Base-by-base conservation (phyloP, 2,888 invertebrate genomes). In the Acanthosepion esculentum region DNA sequence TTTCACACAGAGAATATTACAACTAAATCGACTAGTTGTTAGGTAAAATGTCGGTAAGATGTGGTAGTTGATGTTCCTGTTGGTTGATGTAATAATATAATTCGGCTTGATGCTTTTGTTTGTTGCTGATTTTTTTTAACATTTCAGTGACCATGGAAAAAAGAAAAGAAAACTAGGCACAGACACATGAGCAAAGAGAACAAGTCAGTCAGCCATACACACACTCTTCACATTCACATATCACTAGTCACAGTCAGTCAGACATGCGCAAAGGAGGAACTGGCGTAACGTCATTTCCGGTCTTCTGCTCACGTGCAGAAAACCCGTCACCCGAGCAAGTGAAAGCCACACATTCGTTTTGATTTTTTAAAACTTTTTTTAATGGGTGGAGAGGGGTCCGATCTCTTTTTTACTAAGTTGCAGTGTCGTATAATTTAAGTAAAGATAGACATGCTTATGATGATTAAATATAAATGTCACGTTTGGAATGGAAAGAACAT, bases 211-310 rank as follows among this genome's bases (percentile, higher is more conserved):
- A 59, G 59, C 59, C 59, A 59, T 59, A 20, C 59, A 59, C 59
- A 59, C 59, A 59, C 26, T 78, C 29, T 78, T 78, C 26, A 78
- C 78, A 78, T 78, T 78, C 78, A 78, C 10, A 78, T 41, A 41
- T 41, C 41, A 41, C 41, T 41, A 78, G 29, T 78, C 78, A 78
- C 78, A 29, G 78, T 29, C 78, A 78, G 78, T 29, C 78, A 78
- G 78, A 78, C 78, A 78, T 78, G 78, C 78, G 78, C 78, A 78
- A n/a, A 64, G 64, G n/a, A n/a, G 78, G 78, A 78, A 78, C n/a
- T 78, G 78, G 23, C 33, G 78, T 78, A 78, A 78, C 78, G 78
- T 78, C n/a, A 78, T 78, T 78, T 78, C 78, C 78, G 78, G 78
- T 78, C 78, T 33, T 33, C 78, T 78, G 78, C 78, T 78, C 78